Percentiles rank a stretch among this genome's conserved stretches.
Evolutionary conservation across 2,797 vertebrate genomes (phyloP).

Genomic region (Acanthopagrus latus): DNA sequence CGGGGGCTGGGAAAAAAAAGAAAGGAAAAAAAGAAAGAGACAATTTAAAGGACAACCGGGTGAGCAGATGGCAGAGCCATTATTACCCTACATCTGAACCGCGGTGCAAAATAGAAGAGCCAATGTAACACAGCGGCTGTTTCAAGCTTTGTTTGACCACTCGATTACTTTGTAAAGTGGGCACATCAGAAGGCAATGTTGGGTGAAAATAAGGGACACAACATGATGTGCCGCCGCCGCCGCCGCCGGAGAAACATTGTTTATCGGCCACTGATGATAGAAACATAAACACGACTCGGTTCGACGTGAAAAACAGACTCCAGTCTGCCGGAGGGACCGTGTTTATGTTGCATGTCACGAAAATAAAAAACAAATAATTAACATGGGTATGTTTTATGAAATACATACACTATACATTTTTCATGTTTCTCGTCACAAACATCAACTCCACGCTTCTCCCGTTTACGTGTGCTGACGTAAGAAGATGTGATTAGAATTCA

Average conservation of each 20-base stretch:
- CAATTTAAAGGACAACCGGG: constrained; percentile 63
- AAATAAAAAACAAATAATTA: constrained; percentile 30
- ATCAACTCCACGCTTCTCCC: constrained; percentile 22
- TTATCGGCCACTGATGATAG: constrained; percentile 54
- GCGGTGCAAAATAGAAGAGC: constrained; percentile 63
- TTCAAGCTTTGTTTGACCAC: constrained; percentile 75
- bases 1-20: too few relatives aligned
- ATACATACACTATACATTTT: constrained; percentile 2
- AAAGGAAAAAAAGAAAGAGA: constrained; percentile 39
- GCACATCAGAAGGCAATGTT: constrained; percentile 69
- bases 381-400: background rate
- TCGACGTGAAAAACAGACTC: constrained; percentile 2
- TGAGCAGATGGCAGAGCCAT: constrained; percentile 72
- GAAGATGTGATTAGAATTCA: constrained; percentile 72
- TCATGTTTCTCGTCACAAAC: constrained; percentile 27
- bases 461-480: constrained; percentile 32
- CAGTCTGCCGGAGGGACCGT: too few relatives aligned
- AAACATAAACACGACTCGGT: constrained; percentile 34
- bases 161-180: constrained; percentile 79
- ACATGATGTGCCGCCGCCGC: constrained; percentile 55
- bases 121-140: constrained; percentile 39
- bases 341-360: constrained; percentile 26
- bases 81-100: constrained; percentile 71
- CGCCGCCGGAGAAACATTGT: constrained; percentile 38
- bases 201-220: constrained; percentile 66